phyloP scores from a whole-genome alignment of 2,113 vertebrate genomes.

The Pyxicephalus adspersus region DNA sequence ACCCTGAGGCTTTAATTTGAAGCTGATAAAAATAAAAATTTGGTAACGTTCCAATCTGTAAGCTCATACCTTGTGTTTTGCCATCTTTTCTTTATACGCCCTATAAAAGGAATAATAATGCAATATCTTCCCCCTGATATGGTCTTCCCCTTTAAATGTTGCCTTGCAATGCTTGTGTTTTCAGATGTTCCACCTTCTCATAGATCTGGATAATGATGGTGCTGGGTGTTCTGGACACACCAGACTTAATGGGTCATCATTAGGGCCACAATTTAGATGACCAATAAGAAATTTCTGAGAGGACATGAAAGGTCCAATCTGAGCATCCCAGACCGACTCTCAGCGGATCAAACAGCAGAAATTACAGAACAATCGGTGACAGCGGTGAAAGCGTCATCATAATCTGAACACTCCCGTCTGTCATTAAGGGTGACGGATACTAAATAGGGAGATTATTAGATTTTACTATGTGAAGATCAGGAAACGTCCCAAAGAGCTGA shows the following conservation, averaged over 20 bases:
- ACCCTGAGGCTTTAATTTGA: no score
- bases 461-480: background rate
- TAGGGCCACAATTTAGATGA: background rate
- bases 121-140: no score
- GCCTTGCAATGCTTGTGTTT: no score
- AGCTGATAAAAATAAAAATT: no score
- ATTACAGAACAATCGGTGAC: background rate
- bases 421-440: slow-evolving; percentile 1
- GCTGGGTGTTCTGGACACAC: background rate
- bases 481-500: background rate
- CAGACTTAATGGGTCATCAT: slow-evolving; percentile 6
- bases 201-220: background rate
- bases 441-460: background rate
- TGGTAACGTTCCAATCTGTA: no score
- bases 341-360: slow-evolving; percentile 5
- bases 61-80: no score
- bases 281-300: background rate
- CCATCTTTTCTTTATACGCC: no score
- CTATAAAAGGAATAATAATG: no score
- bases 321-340: background rate
- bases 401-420: background rate
- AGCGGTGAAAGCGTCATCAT: background rate
- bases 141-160: no score
- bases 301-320: slow-evolving; percentile 24
- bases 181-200: background rate